Evolutionary conservation across 2,888 invertebrate species (phyloP).

Genomic region (Cactoblastis cactorum): DNA sequence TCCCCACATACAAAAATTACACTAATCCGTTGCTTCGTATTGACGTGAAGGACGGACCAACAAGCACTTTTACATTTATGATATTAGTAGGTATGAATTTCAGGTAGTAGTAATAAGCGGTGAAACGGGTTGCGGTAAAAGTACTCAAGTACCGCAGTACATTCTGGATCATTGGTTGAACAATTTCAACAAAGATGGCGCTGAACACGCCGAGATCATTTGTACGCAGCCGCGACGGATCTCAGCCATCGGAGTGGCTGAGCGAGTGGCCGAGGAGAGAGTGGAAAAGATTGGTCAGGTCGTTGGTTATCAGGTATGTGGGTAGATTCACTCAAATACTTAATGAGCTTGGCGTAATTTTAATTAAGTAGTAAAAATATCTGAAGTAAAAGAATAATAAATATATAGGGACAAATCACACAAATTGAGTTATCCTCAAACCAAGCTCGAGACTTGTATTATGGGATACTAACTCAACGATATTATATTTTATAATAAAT

Average conservation of each 20-base stretch:
- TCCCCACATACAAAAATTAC: no score
- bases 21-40: no score
- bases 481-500: no score
- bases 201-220: slow-evolving; percentile 88
- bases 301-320: slow-evolving; percentile 84
- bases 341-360: no score
- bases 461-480: no score
- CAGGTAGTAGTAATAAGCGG: slow-evolving; percentile 87
- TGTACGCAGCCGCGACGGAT: slow-evolving; percentile 96
- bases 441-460: no score
- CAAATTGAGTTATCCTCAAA: no score
- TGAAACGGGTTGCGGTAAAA: slow-evolving; percentile 92
- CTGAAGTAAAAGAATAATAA: no score
- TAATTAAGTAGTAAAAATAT: neutral
- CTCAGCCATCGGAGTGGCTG: slow-evolving; percentile 95
- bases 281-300: slow-evolving; percentile 87
- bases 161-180: slow-evolving; percentile 92
- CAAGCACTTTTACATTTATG: no score
- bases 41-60: no score
- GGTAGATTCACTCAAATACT: slow-evolving; percentile 18
- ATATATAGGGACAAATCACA: no score
- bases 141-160: slow-evolving; percentile 96
- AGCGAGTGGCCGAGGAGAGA: slow-evolving; percentile 93
- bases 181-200: slow-evolving; percentile 70
- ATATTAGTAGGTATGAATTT: no score